Evolutionary conservation across 2,888 invertebrate genomes (phyloP), one percentile per base, ranked within the genome.

Genomic region (Caenorhabditis panamensis): DNA sequence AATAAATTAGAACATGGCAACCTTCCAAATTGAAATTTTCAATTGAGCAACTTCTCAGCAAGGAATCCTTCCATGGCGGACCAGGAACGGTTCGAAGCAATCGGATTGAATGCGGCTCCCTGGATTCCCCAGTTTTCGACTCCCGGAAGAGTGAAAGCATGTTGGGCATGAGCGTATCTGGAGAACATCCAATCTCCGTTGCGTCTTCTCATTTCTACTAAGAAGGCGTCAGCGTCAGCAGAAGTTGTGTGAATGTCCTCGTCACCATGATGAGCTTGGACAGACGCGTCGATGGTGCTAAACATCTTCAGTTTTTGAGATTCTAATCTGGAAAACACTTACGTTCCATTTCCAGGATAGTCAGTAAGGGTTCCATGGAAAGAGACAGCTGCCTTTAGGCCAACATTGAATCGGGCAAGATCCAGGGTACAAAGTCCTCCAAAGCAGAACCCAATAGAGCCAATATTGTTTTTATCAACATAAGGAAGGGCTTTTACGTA

Each of bases 391-490:
- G 84, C 84, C 31, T 69, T 79, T 26, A 87, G 58, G 16, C 86
- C 88, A 8, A 84, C 73, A 59, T 86, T 83, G 53, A 82, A 83
- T 16, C 89, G 71, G 0, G 88, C 88, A 79, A 89, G 61, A 63
- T 89, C 89, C 49, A 89, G 54, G 1, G 83, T 82, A 59, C 88
- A 88, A 28, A 86, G 54, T 8, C 89, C 89, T 9, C 89, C 89
- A 73, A 87, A 89, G 64, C 89, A 89, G 80, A 79, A 89, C 6
- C 89, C 89, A 59, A 89, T 87, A 0, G 84, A 76, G 1, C 79
- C 86, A 44, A 89, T 87, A 79, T 47, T 71, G 20, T 44, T 79
- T 8, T 77, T 61, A 67, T 84, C 84, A 1, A 86, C 84, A 58
- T 62, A 80, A 1, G 61, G 36, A 4, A 87, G 61, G 0, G 64